A percentile compares a stretch with the other conserved stretches of the same genome.
Conservation (phyloP, 2,797 vertebrate species). For the Stomatorhinus walkeri region DNA sequence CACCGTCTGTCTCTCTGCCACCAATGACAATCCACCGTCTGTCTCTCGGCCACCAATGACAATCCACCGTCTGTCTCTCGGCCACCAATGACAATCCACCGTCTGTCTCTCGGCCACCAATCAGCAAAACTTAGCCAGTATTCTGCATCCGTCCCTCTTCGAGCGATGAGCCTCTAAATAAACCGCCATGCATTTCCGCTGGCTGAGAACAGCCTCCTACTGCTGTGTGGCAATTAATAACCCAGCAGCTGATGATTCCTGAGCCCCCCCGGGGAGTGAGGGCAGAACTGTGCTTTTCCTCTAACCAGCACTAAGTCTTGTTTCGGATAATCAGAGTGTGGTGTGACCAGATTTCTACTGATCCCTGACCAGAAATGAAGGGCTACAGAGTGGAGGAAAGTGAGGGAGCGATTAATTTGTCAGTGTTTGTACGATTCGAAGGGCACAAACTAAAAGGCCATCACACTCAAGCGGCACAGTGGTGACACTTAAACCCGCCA, state of each 20-base stretch:
- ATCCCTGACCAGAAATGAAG: not conserved
- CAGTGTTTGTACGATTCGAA: not conserved
- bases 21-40: not conserved
- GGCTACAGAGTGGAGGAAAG: not conserved
- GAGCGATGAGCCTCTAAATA: not conserved
- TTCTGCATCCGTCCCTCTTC: not conserved
- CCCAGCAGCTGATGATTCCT: not conserved
- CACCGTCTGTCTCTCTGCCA: not conserved
- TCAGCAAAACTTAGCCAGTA: not conserved
- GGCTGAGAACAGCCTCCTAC: not conserved
- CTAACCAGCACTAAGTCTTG: not conserved
- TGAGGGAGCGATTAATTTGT: not conserved
- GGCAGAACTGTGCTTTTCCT: not conserved
- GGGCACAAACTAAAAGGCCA: not conserved
- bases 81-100: too few species aligned
- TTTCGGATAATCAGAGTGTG: not conserved
- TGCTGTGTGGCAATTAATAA: not conserved
- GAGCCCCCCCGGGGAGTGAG: not conserved
- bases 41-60: not conserved
- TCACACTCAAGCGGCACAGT: not conserved
- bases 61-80: not conserved
- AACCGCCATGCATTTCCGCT: not conserved
- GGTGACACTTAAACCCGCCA: not conserved
- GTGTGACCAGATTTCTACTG: not conserved
- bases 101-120: not conserved